phyloP scores from a whole-genome alignment of 2,888 invertebrate genomes.

The Gasteruption jaculator region DNA sequence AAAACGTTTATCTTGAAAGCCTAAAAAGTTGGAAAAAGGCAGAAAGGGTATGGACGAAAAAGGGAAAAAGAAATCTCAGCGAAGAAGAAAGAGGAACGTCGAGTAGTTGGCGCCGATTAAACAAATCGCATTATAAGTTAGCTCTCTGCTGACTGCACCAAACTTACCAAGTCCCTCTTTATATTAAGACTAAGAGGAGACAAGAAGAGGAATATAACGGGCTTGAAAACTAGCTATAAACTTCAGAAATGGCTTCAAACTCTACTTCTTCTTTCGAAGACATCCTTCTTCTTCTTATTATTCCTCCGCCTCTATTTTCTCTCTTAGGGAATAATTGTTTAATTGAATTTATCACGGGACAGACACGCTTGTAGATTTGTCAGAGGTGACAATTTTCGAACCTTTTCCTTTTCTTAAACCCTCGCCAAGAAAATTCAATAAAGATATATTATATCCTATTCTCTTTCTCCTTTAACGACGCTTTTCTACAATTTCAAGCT shows the following conservation, averaged over 20 bases:
- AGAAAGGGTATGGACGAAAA: too few species aligned
- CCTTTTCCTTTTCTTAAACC: too few species aligned
- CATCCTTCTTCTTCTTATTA: conserved; percentile 12
- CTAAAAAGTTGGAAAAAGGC: too few species aligned
- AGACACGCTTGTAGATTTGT: conserved; percentile 36
- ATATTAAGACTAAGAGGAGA: conserved; percentile 50
- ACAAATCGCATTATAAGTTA: conserved; percentile 52
- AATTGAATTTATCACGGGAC: conserved; percentile 44
- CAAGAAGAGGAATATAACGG: too few species aligned
- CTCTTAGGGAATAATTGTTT: conserved; percentile 49
- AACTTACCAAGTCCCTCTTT: conserved; percentile 48
- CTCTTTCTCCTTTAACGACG: too few species aligned
- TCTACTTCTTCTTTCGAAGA: conserved; percentile 13
- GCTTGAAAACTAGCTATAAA: conserved; percentile 46
- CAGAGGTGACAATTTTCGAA: too few species aligned
- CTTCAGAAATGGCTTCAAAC: conserved; percentile 45
- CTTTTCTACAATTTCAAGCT: too few species aligned
- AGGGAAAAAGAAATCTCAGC: background rate
- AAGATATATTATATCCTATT: too few species aligned
- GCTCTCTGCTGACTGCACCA: conserved; percentile 42
- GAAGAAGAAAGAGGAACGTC: conserved; percentile 1
- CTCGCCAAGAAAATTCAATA: too few species aligned
- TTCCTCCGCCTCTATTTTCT: background rate
- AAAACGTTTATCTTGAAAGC: too few species aligned
- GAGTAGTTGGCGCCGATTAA: conserved; percentile 51